Percentiles rank a stretch among this genome's conserved stretches.
phyloP scores from a whole-genome alignment of 2,113 vertebrate species.

The Misgurnus mizolepis region DNA sequence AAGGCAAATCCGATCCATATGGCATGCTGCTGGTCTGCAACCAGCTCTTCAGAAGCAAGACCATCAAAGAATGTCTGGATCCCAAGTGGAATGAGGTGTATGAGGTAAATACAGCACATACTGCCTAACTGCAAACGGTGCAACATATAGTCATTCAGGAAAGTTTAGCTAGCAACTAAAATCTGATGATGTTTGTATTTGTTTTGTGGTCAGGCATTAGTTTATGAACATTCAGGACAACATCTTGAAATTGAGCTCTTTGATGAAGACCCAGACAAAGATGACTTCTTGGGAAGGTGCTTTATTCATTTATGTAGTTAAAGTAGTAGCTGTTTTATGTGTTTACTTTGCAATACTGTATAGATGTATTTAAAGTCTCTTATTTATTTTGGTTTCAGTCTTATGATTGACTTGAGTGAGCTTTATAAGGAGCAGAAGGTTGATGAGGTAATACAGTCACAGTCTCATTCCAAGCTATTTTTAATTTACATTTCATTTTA shows the following conservation, averaged over 20 bases:
- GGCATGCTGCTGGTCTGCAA: constrained; percentile 89
- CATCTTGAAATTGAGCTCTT: constrained; percentile 95
- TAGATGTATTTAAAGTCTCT: neutral
- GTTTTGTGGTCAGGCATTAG: constrained; percentile 78
- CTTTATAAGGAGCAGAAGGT: constrained; percentile 91
- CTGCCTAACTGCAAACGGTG: too few species aligned
- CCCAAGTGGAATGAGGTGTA: constrained; percentile 97
- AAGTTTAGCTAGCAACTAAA: neutral
- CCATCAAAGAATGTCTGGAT: constrained; percentile 91
- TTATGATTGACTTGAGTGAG: constrained; percentile 92
- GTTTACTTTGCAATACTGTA: neutral
- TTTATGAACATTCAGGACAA: constrained; percentile 91
- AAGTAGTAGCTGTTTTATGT: neutral
- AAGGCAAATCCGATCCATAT: constrained; percentile 96
- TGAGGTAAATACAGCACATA: constrained; percentile 79
- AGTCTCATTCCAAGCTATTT: neutral
- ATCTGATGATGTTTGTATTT: constrained; percentile 35
- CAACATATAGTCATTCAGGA: too few species aligned
- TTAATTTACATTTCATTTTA: neutral
- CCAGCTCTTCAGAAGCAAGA: constrained; percentile 93
- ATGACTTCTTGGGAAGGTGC: constrained; percentile 96
- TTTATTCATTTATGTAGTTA: neutral
- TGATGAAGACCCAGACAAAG: constrained; percentile 97
- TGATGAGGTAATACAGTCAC: constrained; percentile 83
- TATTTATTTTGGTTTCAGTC: constrained; percentile 70